Percentiles rank a stretch among this genome's conserved stretches.
Evolutionary conservation across 1,140 invertebrate genomes (phyloP).

Genomic region (Zeugodacus cucurbitae): DNA sequence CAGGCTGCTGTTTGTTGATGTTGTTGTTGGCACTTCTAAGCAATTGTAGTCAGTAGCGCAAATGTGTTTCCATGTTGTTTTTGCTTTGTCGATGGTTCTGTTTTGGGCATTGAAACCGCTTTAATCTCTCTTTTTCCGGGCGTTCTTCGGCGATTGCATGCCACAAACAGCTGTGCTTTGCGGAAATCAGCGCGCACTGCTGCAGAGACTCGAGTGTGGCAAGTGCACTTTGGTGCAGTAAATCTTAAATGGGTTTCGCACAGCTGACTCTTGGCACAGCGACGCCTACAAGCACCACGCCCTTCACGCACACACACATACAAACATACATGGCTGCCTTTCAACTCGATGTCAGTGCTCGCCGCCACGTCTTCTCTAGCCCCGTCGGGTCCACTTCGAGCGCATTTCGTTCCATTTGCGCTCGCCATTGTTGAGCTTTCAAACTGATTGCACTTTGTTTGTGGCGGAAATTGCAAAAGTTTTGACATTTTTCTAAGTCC

Average conservation of each 20-base stretch:
- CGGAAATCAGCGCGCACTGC: slow-evolving; percentile 5
- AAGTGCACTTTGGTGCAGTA: slow-evolving; percentile 24
- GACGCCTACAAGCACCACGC: neutral
- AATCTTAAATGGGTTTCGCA: slow-evolving; percentile 21
- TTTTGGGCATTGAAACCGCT: neutral
- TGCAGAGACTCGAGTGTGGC: neutral
- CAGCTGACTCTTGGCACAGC: neutral
- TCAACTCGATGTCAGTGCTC: neutral
- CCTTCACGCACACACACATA: neutral
- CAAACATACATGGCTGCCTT: neutral
- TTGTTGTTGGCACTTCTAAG: neutral
- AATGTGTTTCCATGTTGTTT: neutral
- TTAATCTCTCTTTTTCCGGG: slow-evolving; percentile 4
- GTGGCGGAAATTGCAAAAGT: slow-evolving; percentile 39
- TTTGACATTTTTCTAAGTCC: slow-evolving; percentile 37
- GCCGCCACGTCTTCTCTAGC: neutral
- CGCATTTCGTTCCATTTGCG: slow-evolving; percentile 34
- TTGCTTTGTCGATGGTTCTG: neutral
- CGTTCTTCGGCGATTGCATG: neutral
- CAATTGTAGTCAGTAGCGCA: neutral
- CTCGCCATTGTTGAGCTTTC: slow-evolving; percentile 33
- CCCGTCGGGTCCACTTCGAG: neutral
- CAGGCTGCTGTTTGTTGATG: neutral
- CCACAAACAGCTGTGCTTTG: slow-evolving; percentile 6
- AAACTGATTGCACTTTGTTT: slow-evolving; percentile 40